Evolutionary conservation across 1,140 invertebrate genomes (phyloP), one percentile per base, ranked within the genome.

Genomic region (Bombyx mandarina): DNA sequence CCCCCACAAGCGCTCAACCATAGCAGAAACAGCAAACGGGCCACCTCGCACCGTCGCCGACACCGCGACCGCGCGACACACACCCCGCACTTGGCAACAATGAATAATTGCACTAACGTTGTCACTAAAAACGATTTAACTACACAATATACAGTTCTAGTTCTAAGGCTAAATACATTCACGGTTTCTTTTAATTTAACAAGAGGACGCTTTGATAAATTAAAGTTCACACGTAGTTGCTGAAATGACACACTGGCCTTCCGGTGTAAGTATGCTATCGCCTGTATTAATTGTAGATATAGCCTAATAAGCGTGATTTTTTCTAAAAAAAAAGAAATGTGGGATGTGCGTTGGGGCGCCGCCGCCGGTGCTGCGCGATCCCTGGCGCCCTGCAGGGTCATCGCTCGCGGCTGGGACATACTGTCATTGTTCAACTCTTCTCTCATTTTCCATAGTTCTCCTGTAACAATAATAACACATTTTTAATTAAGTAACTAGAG

Each of bases 61-160:
- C 66, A 56, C 47, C 66, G 60, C 49, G 61, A 54, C 54, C 72
- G 57, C 65, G 57, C 60, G 62, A 67, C 63, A 60, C 68, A 66
- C 66, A 79, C 66, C 69, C 72, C 61, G 77, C 75, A 80, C 80
- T 83, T 83, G 80, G 76, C 83, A 83, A 85, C 83, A 77, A 83
- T 68, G 75, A 83, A 85, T 82, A 87, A 84, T 82, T 84, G 84
- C 82, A 82, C 82, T 87, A 87, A 67, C 67, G 77, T 71, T 75
- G 79, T 79, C 66, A 83, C 73, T 83, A 84, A 82, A 65, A 80
- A 81, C 67, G 75, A 79, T 60, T 71, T 75, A 75, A 78, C 65
- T 75, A 74, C 61, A 74, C 58, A 77, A 74, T 65, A 75, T 59
- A 79, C 61, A 76, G 71, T 78, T 69, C 82, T 85, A 87, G 82